Percentiles rank a stretch among this genome's conserved stretches.
These are phyloP conservation scores for Oreochromis aureus DNA, from an alignment of 2,113 vertebrate genomes.

Conservation along the genomic window DNA sequence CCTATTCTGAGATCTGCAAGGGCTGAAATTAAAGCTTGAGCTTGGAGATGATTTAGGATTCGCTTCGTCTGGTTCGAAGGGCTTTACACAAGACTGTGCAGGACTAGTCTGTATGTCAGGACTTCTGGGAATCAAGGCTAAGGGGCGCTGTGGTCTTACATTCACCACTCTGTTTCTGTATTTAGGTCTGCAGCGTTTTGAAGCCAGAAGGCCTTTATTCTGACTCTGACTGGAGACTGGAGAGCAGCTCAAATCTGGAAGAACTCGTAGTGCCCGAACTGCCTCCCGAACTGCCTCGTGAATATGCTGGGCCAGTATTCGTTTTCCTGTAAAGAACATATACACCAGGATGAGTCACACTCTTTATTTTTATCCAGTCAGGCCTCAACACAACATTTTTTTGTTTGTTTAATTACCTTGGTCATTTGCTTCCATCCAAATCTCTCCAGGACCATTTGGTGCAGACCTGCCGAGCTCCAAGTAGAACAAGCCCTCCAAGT, in stretches of 20 bases:
- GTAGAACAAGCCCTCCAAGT: conserved; percentile 51
- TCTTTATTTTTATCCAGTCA: not conserved
- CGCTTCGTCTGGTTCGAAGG: not conserved
- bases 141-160: not conserved
- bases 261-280: not conserved
- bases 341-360: not conserved
- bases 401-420: conserved; percentile 3
- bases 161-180: conserved; percentile 8
- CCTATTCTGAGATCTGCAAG: not conserved
- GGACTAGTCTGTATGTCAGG: not conserved
- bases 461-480: conserved; percentile 62
- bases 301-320: conserved; percentile 46
- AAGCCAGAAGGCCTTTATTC: not conserved
- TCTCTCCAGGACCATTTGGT: conserved; percentile 55
- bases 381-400: not conserved
- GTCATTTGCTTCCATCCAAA: conserved; percentile 59
- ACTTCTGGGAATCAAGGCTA: not conserved
- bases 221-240: conserved; percentile 9
- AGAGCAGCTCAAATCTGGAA: conserved; percentile 52
- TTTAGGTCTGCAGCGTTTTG: conserved; percentile 40
- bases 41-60: not conserved
- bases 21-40: not conserved
- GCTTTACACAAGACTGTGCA: not conserved
- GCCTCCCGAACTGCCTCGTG: conserved; percentile 46
- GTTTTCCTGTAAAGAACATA: not conserved